phyloP scores from a whole-genome alignment of 2,113 vertebrate genomes.

The Nycticorax nycticorax region DNA sequence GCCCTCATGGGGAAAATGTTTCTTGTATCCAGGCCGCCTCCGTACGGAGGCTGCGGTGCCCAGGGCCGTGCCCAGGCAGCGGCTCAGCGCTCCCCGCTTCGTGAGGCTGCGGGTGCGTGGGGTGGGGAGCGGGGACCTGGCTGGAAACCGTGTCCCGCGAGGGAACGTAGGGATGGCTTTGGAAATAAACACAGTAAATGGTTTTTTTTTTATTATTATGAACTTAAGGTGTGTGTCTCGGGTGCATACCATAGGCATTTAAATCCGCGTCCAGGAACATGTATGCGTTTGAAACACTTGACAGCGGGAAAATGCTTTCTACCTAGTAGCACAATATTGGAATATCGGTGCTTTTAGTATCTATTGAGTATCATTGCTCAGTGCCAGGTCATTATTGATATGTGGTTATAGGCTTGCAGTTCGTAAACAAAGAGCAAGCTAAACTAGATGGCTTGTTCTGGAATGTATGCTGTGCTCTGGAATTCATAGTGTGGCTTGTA shows the following conservation, averaged over 20 bases:
- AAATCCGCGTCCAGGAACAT: fast-evolving
- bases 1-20: fast-evolving
- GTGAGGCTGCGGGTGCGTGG: neutral
- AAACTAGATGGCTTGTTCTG: neutral
- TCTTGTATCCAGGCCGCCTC: fast-evolving
- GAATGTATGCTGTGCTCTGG: neutral
- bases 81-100: neutral
- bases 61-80: neutral
- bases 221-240: fast-evolving
- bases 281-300: neutral
- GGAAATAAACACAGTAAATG: too few species aligned
- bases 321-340: neutral
- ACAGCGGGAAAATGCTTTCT: neutral
- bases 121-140: too few species aligned
- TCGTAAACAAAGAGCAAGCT: neutral
- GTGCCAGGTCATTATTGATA: too few species aligned
- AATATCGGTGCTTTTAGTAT: neutral
- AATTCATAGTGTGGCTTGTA: neutral
- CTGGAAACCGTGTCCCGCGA: neutral
- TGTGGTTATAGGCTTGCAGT: neutral
- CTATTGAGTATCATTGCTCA: too few species aligned
- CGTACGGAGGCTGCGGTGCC: neutral
- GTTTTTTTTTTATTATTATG: fast-evolving
- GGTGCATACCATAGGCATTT: fast-evolving
- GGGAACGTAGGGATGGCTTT: fast-evolving